phyloP scores from a whole-genome alignment of 1,140 invertebrate species.

The Zaprionus tsacasi region DNA sequence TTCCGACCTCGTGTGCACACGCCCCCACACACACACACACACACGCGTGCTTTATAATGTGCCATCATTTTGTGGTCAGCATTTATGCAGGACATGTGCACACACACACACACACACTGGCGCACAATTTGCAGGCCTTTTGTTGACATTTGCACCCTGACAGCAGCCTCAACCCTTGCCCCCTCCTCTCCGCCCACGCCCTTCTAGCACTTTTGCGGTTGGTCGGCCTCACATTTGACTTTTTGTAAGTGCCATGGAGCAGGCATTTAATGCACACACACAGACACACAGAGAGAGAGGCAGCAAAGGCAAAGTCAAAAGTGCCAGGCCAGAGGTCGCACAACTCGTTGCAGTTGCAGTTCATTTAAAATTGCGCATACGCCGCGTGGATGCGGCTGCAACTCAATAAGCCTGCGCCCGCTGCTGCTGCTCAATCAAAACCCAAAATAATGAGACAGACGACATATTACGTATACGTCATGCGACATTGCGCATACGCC shows the following conservation, averaged over 20 bases:
- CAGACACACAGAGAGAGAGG: too few relatives aligned
- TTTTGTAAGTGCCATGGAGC: slow-evolving; percentile 65
- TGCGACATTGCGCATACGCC: slow-evolving; percentile 29
- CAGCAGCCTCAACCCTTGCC: slow-evolving; percentile 10
- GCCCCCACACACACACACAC: slow-evolving; percentile 10
- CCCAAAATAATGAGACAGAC: slow-evolving; percentile 2
- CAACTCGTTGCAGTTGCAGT: slow-evolving; percentile 11
- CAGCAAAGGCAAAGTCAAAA: slow-evolving; percentile 60
- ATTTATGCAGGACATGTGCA: slow-evolving; percentile 77
- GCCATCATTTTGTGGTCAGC: slow-evolving; percentile 82
- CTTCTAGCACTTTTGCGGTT: slow-evolving; percentile 31
- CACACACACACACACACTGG: slow-evolving; percentile 29
- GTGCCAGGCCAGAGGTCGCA: slow-evolving; percentile 17
- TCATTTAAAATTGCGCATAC: slow-evolving; percentile 22
- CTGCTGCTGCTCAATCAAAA: neutral
- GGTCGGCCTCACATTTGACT: slow-evolving; percentile 57
- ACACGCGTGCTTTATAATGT: slow-evolving; percentile 74
- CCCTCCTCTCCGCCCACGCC: neutral
- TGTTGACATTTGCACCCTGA: slow-evolving; percentile 60
- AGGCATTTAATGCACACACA: slow-evolving; percentile 74
- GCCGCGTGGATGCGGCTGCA: neutral
- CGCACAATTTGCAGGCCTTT: slow-evolving; percentile 67
- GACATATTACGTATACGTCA: neutral
- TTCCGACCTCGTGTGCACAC: neutral
- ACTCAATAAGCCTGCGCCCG: neutral